Evolutionary conservation across 2,888 invertebrate genomes (phyloP).

Genomic region (Schizotus pectinicornis): DNA sequence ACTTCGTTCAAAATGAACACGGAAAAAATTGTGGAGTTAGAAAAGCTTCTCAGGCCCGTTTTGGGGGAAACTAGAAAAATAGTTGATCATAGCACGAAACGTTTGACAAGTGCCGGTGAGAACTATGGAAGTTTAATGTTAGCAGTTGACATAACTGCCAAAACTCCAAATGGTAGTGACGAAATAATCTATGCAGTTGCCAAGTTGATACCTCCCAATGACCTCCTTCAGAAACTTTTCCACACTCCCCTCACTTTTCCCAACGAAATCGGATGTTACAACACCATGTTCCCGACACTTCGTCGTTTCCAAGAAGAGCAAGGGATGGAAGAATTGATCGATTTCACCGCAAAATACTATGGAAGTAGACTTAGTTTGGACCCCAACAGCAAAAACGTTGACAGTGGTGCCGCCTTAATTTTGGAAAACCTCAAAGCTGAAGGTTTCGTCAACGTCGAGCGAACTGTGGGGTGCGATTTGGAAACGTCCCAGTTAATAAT

Average conservation of each 20-base stretch:
- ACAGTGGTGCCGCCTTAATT: slow-evolving; percentile 61
- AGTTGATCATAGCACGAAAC: slow-evolving; percentile 47
- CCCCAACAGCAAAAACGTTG: slow-evolving; percentile 48
- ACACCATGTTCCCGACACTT: slow-evolving; percentile 57
- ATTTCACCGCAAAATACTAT: slow-evolving; percentile 42
- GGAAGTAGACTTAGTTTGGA: slow-evolving; percentile 40
- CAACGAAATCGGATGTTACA: slow-evolving; percentile 62
- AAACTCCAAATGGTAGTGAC: slow-evolving; percentile 20
- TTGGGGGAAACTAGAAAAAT: slow-evolving; percentile 12
- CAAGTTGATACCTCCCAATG: slow-evolving; percentile 32
- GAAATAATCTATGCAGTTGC: slow-evolving; percentile 29
- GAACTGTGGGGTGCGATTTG: slow-evolving; percentile 58
- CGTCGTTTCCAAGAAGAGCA: slow-evolving; percentile 57
- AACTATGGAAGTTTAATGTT: slow-evolving; percentile 66
- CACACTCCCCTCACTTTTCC: slow-evolving; percentile 60
- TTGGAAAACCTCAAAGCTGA: slow-evolving; percentile 60
- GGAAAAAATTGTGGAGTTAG: slow-evolving; percentile 5
- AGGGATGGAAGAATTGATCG: slow-evolving; percentile 52
- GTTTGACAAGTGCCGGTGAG: slow-evolving; percentile 62
- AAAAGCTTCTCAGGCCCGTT: neutral
- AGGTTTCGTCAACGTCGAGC: slow-evolving; percentile 58
- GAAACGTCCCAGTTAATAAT: slow-evolving; percentile 56
- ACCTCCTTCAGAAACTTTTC: slow-evolving; percentile 54
- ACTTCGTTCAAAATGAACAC: slow-evolving; percentile 6
- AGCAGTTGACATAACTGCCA: slow-evolving; percentile 47